phyloP scores from a whole-genome alignment of 92 coral and sea anemone genomes.

The Actinostola sp. region DNA sequence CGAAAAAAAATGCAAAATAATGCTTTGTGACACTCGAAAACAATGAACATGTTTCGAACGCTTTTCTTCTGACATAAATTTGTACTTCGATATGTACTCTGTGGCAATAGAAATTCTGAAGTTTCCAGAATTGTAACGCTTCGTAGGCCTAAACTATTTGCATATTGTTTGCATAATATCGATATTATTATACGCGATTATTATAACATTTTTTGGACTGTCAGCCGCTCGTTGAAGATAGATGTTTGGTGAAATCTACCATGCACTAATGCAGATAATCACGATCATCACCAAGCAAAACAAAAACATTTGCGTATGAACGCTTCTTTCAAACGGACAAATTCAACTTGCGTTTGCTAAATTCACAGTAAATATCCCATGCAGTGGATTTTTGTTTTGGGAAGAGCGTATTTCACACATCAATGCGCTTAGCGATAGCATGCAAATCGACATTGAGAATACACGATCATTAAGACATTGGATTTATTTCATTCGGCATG shows the following conservation, averaged over 20 bases:
- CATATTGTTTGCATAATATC: slow-evolving; percentile 1
- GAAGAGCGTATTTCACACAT: slow-evolving; percentile 6
- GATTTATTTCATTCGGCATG: too few relatives aligned
- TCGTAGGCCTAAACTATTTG: neutral
- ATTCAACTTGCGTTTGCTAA: neutral
- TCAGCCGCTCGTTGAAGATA: too few relatives aligned
- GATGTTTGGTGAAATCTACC: too few relatives aligned
- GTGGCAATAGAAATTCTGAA: neutral
- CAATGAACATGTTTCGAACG: slow-evolving; percentile 2
- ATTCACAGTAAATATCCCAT: neutral
- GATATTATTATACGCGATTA: too few relatives aligned
- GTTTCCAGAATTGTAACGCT: slow-evolving; percentile 10
- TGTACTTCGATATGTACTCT: too few relatives aligned
- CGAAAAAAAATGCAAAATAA: neutral
- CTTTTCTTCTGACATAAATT: too few relatives aligned
- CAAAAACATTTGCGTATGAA: neutral
- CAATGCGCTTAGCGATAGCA: slow-evolving; percentile 15
- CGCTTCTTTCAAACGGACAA: neutral
- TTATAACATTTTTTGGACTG: too few relatives aligned
- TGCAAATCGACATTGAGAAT: slow-evolving; percentile 1
- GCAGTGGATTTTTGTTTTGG: slow-evolving; percentile 6
- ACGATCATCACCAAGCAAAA: too few relatives aligned
- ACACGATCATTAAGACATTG: neutral
- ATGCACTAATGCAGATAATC: too few relatives aligned
- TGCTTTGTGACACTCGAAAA: too few relatives aligned